Base-by-base conservation (phyloP, 2,797 vertebrate species). In the Chloroceryle amazona region DNA sequence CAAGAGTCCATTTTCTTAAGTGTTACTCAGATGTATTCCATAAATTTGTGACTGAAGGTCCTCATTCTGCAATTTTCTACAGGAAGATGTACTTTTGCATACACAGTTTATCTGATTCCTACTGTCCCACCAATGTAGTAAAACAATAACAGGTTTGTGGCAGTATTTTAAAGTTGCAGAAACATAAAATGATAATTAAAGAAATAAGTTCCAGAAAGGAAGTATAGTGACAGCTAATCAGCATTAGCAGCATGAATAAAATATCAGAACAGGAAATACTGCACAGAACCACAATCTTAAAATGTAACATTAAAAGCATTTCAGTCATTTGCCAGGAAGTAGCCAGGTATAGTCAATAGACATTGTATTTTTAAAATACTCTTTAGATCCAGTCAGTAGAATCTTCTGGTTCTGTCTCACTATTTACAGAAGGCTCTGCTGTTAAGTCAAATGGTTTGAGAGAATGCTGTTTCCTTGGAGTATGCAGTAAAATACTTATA, bases 191-290 rank as follows among this genome's bases (percentile, higher is more conserved):
- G 1, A 25, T 71, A 85, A 85, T 91, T 83, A 86, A 78, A 63
- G 9, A 85, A 95, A 68, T 75, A 86, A 52, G 20, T 70, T 90
- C 25, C 67, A 80, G 81, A 96, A 89, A 84, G 37, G 42, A 85
- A 84, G 62, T 90, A 60, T n/a, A 89, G 54, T 80, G 74, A 91
- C 78, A 95, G 57, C 47, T 82, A 93, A 94, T 92, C 95, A 93
- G 3, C 55, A 86, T 68, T 84, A 91, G 33, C 46, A 95, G 6
- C 70, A 91, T 95, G 87, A 96, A 95, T 96, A 96, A 96, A 94
- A 93, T 85, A 96, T 93, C 31, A 81, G 76, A 83, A 70, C 35
- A 91, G 94, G 93, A 96, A 93, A 93, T 68, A 94, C 14, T 91
- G 46, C 28, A 79, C 79, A 81, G 71, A 96, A 74, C 84, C 81